These are phyloP conservation scores for Argyra leucocephala DNA, from an alignment of 2,888 invertebrate species.

Conservation along the genomic window DNA sequence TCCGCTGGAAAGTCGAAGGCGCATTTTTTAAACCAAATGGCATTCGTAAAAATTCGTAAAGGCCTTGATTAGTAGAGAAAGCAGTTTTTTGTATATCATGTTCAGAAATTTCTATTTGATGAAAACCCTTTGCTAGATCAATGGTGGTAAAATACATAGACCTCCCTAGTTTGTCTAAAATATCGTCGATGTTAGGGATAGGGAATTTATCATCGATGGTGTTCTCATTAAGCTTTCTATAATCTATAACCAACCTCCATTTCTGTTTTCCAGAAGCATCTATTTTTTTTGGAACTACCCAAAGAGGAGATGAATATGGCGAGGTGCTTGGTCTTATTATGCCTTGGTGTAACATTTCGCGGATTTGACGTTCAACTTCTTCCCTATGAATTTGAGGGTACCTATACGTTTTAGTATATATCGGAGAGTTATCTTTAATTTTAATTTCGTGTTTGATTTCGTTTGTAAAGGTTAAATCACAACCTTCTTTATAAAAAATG, in stretches of 20 bases:
- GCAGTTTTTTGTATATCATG: conserved; percentile 17
- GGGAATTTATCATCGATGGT: conserved; percentile 15
- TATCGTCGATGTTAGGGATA: conserved; percentile 14
- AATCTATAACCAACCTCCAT: conserved; percentile 18
- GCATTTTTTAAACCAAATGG: conserved; percentile 18
- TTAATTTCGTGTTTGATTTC: too few species aligned
- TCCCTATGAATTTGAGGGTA: too few species aligned
- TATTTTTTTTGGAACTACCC: conserved; percentile 18
- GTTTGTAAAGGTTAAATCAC: conserved; percentile 18
- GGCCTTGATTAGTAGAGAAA: conserved; percentile 14
- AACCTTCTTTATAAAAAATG: conserved; percentile 15
- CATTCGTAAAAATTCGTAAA: conserved; percentile 20
- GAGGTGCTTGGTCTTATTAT: conserved; percentile 20
- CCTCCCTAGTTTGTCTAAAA: too few species aligned
- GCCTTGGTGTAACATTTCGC: conserved; percentile 18
- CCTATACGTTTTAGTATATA: too few species aligned
- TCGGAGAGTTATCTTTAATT: too few species aligned
- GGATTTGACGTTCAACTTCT: too few species aligned
- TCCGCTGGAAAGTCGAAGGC: conserved; percentile 15
- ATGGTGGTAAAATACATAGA: conserved; percentile 22
- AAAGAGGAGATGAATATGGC: conserved; percentile 19
- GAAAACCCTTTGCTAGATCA: conserved; percentile 13
- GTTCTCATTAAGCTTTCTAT: conserved; percentile 16
- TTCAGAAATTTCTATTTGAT: not conserved
- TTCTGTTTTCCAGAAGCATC: conserved; percentile 16